Base-by-base conservation (phyloP, 2,888 invertebrate species). In the Drosophila affinis region DNA sequence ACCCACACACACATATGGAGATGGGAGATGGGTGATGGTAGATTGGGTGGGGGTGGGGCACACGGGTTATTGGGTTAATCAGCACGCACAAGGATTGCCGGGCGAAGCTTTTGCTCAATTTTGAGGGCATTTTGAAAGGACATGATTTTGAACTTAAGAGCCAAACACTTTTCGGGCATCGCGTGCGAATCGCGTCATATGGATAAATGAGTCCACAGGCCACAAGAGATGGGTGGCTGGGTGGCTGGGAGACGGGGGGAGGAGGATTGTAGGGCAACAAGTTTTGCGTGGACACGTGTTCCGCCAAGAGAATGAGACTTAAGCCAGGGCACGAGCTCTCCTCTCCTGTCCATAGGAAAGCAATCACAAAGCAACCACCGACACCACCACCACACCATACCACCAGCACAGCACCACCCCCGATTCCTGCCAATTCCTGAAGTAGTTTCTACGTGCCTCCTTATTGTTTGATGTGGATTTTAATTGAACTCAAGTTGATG, bases 401-500 rank as follows among this genome's bases (percentile, higher is more conserved):
- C 39, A 39, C 14, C 39, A n/a, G 14, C 39, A 6, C 14, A 32
- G 32, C 32, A 54, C 53, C 71, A 70, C 76, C 59, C 62, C 51
- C 58, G 24, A 53, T 55, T 58, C 27, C 72, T 73, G 75, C 72
- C 80, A 68, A 81, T 84, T 76, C 79, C 73, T 84, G 84, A 87
- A 87, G 81, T 77, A 81, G 77, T 87, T 78, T 76, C 87, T 91
- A 91, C 91, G 90, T 91, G 91, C 90, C 84, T 85, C 85, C 83
- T 88, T 86, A 89, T 85, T 90, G 90, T 90, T 90, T 90, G 90
- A 90, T 90, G 89, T 90, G 90, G 90, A 90, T 90, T 90, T 91
- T 90, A 91, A 91, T 90, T 90, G 90, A 90, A 90, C 89, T 90
- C 87, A 90, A 90, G 90, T 90, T 89, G 88, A 85, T 81, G 89